These are phyloP conservation scores for Ormyrus rosae DNA, from an alignment of 2,888 invertebrate species.

Conservation along the genomic window DNA sequence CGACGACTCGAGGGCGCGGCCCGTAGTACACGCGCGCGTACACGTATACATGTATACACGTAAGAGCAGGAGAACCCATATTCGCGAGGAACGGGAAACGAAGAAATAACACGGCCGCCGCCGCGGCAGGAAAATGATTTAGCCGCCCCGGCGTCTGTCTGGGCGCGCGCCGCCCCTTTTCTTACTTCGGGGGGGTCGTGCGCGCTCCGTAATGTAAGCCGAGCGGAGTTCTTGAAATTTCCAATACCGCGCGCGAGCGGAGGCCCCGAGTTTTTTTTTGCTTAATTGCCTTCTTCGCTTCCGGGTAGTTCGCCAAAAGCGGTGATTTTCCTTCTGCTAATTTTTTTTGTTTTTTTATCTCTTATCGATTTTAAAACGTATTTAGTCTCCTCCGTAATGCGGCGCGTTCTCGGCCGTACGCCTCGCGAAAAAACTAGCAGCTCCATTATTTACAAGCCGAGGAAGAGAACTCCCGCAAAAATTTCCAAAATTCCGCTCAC, in stretches of 20 bases:
- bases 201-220: not conserved
- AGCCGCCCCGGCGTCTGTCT: not conserved
- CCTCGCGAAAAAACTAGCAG: too few relatives aligned
- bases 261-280: not conserved
- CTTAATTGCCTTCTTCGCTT: not conserved
- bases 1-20: not conserved
- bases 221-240: not conserved
- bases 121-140: conserved; percentile 39
- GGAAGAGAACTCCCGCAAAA: too few relatives aligned
- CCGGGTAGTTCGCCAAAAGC: too few relatives aligned
- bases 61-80: too few relatives aligned
- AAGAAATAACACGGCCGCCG: conserved; percentile 19
- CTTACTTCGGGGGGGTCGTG: not conserved
- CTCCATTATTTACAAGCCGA: too few relatives aligned
- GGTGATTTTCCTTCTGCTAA: not conserved
- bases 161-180: not conserved
- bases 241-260: not conserved
- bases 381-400: too few relatives aligned
- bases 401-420: too few relatives aligned
- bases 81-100: conserved; percentile 24
- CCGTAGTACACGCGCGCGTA: not conserved
- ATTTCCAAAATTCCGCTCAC: too few relatives aligned
- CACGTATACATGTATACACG: too few relatives aligned
- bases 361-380: not conserved
- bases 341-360: not conserved